Evolutionary conservation across 1,140 invertebrate species (phyloP).

Genomic region (Bradynema listronoti): DNA sequence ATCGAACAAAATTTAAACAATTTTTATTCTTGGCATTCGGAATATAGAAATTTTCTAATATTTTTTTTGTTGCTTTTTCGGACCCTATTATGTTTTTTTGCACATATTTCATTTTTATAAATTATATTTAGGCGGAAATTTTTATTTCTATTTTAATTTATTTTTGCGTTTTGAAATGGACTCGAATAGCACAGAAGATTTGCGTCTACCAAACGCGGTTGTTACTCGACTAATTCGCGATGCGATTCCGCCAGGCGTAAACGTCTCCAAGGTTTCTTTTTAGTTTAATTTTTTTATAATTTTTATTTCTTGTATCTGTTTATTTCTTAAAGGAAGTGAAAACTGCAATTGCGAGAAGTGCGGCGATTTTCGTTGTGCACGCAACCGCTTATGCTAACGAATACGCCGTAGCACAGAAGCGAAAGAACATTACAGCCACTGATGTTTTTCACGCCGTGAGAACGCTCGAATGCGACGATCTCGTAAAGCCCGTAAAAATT

Average conservation of each 20-base stretch:
- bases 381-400: constrained; percentile 24
- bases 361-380: constrained; percentile 24
- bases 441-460: constrained; percentile 24
- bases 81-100: too few species aligned
- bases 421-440: constrained; percentile 29
- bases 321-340: constrained; percentile 26
- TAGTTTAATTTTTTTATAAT: not conserved
- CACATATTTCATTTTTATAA: too few species aligned
- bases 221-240: constrained; percentile 23
- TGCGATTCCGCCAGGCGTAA: constrained; percentile 12
- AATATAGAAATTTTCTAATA: too few species aligned
- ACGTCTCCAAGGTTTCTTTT: constrained; percentile 21
- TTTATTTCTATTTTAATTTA: too few species aligned
- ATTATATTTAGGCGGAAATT: too few species aligned
- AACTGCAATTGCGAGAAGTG: constrained; percentile 23
- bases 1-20: too few species aligned
- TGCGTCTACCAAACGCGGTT: constrained; percentile 20
- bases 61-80: too few species aligned
- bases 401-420: constrained; percentile 21
- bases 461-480: constrained; percentile 20
- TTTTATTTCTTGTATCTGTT: too few species aligned
- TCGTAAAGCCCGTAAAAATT: constrained; percentile 23
- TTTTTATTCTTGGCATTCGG: too few species aligned
- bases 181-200: constrained; percentile 16
- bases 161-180: too few species aligned